These are phyloP conservation scores for Drosophila pallidifrons DNA, from an alignment of 1,140 invertebrate species.

Conservation along the genomic window DNA sequence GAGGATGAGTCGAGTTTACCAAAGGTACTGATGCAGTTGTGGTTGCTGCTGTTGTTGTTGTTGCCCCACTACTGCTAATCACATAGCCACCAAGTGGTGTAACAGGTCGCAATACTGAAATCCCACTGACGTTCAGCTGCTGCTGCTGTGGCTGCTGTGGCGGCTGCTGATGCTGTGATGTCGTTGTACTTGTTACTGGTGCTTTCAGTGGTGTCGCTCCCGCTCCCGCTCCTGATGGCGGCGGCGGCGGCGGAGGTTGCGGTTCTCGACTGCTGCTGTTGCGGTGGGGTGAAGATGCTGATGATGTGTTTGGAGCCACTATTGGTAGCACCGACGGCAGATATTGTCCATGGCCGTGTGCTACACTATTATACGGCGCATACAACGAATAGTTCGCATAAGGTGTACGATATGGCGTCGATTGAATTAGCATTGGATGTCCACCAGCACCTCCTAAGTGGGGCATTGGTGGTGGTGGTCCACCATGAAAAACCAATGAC, in stretches of 20 bases:
- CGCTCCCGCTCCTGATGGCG: conserved; percentile 30
- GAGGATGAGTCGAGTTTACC: conserved; percentile 49
- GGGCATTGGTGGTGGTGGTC: conserved; percentile 60
- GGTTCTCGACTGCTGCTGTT: conserved; percentile 85
- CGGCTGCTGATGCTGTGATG: conserved; percentile 5
- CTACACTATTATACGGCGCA: conserved; percentile 89
- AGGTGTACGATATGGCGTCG: conserved; percentile 88
- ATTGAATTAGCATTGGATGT: conserved; percentile 87
- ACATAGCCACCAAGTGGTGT: conserved; percentile 67
- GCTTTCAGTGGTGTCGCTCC: conserved; percentile 82
- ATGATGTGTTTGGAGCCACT: conserved; percentile 88
- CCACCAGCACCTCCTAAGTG: conserved; percentile 85
- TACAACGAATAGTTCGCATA: conserved; percentile 89
- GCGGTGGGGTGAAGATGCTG: conserved; percentile 86
- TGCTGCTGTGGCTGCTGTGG: background rate
- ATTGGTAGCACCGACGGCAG: conserved; percentile 86
- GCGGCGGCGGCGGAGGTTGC: conserved; percentile 22
- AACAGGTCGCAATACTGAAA: conserved; percentile 60
- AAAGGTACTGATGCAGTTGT: conserved; percentile 45
- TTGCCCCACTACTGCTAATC: conserved; percentile 41
- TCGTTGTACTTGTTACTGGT: conserved; percentile 73
- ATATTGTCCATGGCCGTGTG: conserved; percentile 89
- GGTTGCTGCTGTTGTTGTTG: conserved; percentile 30
- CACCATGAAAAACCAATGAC: conserved; percentile 63
- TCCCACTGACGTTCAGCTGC: conserved; percentile 38